phyloP scores from a whole-genome alignment of 92 coral and sea anemone genomes.

The Galaxea fascicularis region DNA sequence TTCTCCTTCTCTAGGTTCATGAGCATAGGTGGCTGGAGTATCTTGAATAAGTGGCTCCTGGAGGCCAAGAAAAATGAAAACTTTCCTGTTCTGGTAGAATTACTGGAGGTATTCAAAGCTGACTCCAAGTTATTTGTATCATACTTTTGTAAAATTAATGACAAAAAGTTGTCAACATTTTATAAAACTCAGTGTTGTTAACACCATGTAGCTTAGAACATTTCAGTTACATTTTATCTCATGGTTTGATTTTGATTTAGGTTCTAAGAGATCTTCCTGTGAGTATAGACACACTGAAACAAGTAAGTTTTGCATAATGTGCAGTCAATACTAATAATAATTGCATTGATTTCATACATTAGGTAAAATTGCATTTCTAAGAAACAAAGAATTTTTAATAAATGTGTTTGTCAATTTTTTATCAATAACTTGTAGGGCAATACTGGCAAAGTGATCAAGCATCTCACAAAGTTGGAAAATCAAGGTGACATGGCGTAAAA shows the following conservation, averaged over 20 bases:
- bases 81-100: slow-evolving; percentile 81
- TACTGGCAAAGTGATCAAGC: slow-evolving; percentile 92
- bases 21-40: slow-evolving; percentile 90
- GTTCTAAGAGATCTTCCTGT: slow-evolving; percentile 92
- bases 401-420: neutral
- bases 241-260: slow-evolving; percentile 41
- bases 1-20: slow-evolving; percentile 71
- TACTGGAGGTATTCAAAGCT: slow-evolving; percentile 78
- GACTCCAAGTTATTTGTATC: too few species aligned
- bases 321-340: neutral
- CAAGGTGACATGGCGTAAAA: slow-evolving; percentile 73
- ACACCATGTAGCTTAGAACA: too few species aligned
- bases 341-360: too few species aligned
- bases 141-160: too few species aligned
- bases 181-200: neutral
- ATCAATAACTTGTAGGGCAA: slow-evolving; percentile 73
- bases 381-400: neutral
- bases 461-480: slow-evolving; percentile 89
- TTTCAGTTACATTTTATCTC: neutral
- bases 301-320: slow-evolving; percentile 62
- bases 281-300: slow-evolving; percentile 90
- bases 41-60: slow-evolving; percentile 91
- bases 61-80: slow-evolving; percentile 91
- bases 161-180: too few species aligned
- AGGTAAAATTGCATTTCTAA: neutral